Percentiles rank a stretch among this genome's conserved stretches.
Evolutionary conservation across 2,797 vertebrate species (phyloP).

Genomic region (Xenops minutus): DNA sequence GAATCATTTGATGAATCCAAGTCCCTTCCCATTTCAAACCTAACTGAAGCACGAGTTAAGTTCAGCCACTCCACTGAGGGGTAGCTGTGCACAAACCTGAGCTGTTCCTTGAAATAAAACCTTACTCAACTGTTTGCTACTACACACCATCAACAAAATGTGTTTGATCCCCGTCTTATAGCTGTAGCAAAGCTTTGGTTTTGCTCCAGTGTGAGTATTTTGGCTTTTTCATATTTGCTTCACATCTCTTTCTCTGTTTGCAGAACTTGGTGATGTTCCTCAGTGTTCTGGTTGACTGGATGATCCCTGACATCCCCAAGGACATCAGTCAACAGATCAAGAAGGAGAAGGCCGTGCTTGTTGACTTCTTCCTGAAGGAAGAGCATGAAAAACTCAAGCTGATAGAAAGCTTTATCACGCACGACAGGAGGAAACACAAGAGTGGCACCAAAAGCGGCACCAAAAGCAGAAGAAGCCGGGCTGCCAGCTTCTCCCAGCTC

Average conservation of each 20-base stretch:
- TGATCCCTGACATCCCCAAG: slow-evolving; percentile 95
- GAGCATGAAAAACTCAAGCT: slow-evolving; percentile 93
- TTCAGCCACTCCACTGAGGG: neutral
- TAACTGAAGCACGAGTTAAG: neutral
- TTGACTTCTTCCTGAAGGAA: slow-evolving; percentile 92
- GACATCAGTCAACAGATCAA: slow-evolving; percentile 94
- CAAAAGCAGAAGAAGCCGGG: slow-evolving; percentile 67
- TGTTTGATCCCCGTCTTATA: neutral
- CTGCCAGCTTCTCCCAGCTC: slow-evolving; percentile 85
- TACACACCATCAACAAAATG: neutral
- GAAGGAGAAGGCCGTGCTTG: slow-evolving; percentile 89
- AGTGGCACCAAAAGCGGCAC: neutral
- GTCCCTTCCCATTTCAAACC: neutral
- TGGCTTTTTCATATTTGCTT: neutral
- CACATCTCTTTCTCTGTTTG: neutral
- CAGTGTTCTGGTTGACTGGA: slow-evolving; percentile 92
- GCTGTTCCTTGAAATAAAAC: neutral
- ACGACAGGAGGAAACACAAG: slow-evolving; percentile 55
- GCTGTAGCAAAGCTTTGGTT: neutral
- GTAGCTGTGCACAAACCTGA: neutral
- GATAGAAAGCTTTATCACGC: slow-evolving; percentile 83
- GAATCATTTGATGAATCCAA: neutral
- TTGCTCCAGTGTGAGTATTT: neutral
- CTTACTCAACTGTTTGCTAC: neutral
- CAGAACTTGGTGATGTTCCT: slow-evolving; percentile 98